Evolutionary conservation across 2,888 invertebrate genomes (phyloP), one percentile per base, ranked within the genome.

Genomic region (Euplexia lucipara): DNA sequence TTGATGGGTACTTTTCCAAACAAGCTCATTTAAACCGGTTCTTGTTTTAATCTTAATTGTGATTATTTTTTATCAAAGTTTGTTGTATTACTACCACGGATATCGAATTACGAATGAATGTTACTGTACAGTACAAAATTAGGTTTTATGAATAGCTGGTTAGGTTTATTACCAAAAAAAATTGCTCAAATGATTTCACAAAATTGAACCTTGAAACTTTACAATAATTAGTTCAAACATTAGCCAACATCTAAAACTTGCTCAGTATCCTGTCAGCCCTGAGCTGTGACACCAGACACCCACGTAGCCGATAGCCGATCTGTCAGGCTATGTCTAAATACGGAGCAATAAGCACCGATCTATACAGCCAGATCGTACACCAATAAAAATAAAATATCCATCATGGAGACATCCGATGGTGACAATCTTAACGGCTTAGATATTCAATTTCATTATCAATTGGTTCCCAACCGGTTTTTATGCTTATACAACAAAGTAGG

Each of bases 241-340:
- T 37, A 37, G 14, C 9, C 20, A 54, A 54, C 4, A 54, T n/a
- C 14, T 9, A 9, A 30, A 37, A 37, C 39, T 14, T 3, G 18
- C 18, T 39, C 32, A 12, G 48, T 3, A 30, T 57, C 44, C 42
- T 66, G 68, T 6, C 78, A 81, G 7, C 81, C 81, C 82, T 81
- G 59, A 30, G 12, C 26, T 34, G 20, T 65, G 74, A 66, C 81
- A 68, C 78, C 48, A 58, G 75, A 72, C 82, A 61, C 81, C 81
- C 80, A 81, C 78, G 70, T 56, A 0, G 52, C 34, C 14, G 70
- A 79, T 72, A 74, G 58, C 62, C 52, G 64, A 70, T 68, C 73
- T 64, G 70, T 70, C 76, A 47, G 37, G 34, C 70, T 16, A 59
- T 60, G 75, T 60, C 82, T 71, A 74, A 76, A 82, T 80, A 81